These are phyloP conservation scores for Ammospiza nelsoni DNA, from an alignment of 2,113 vertebrate genomes.

Conservation along the genomic window DNA sequence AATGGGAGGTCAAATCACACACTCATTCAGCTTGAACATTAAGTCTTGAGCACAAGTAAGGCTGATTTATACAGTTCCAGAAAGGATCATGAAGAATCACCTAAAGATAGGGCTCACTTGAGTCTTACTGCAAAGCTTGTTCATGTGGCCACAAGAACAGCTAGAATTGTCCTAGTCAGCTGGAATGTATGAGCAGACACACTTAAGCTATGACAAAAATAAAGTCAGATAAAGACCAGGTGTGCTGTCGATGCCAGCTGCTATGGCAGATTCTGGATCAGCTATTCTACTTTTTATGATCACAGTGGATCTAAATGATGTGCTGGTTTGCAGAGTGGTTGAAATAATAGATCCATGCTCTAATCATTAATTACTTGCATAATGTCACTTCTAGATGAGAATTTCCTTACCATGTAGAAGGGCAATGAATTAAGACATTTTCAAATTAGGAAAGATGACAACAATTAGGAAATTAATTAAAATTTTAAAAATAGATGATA, in stretches of 20 bases:
- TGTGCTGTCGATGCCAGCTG: neutral
- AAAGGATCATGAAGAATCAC: neutral
- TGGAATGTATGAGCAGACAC: neutral
- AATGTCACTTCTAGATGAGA: neutral
- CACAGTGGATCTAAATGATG: neutral
- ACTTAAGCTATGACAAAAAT: neutral
- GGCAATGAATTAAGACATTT: conserved; percentile 3
- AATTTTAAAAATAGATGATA: neutral
- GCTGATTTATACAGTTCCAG: neutral
- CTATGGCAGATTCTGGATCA: neutral
- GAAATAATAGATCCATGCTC: neutral
- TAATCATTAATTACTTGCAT: conserved; percentile 16
- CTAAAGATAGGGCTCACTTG: neutral
- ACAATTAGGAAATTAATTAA: neutral
- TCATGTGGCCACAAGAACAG: neutral
- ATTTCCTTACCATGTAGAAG: neutral
- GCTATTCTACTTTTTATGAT: neutral
- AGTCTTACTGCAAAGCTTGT: neutral
- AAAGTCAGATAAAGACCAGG: neutral
- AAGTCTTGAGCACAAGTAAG: neutral
- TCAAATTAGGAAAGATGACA: conserved; percentile 26
- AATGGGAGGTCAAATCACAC: neutral
- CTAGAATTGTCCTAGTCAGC: neutral
- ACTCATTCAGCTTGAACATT: neutral
- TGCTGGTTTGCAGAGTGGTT: neutral